Percentiles rank a stretch among this genome's conserved stretches.
phyloP scores from a whole-genome alignment of 2,888 invertebrate species.

The Drosophila greeni region DNA sequence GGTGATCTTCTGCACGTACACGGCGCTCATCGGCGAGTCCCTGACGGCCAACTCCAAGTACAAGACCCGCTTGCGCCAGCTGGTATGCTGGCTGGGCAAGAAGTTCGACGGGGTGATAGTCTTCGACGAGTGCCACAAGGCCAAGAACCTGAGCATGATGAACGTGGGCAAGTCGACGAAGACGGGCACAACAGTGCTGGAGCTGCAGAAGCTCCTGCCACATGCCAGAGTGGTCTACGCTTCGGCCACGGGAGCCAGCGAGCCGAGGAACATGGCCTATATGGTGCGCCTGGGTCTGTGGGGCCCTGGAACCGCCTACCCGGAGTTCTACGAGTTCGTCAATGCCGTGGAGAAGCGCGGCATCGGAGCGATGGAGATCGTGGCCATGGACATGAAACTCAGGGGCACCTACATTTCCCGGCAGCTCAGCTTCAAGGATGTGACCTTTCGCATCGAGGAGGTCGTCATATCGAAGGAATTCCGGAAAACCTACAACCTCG shows the following conservation, averaged over 20 bases:
- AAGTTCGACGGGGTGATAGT: conserved; percentile 97
- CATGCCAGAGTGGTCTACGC: conserved; percentile 96
- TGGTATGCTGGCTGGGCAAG: conserved; percentile 98
- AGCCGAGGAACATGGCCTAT: conserved; percentile 99
- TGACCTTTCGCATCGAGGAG: conserved; percentile 97
- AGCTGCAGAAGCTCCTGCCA: conserved; percentile 95
- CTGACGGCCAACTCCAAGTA: conserved; percentile 87
- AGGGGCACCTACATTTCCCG: conserved; percentile 99
- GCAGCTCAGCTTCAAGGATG: conserved; percentile 98
- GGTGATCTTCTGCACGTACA: conserved; percentile 98
- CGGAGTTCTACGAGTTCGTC: conserved; percentile 96
- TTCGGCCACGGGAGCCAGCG: conserved; percentile 97
- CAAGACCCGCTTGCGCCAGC: conserved; percentile 94
- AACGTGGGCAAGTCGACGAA: conserved; percentile 98
- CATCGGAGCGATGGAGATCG: conserved; percentile 99
- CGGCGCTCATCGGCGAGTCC: conserved; percentile 98
- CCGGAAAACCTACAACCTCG: conserved; percentile 93
- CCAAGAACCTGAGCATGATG: conserved; percentile 97
- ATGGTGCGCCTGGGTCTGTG: conserved; percentile 99
- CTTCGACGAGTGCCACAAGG: conserved; percentile 99
- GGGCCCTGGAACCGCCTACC: conserved; percentile 98
- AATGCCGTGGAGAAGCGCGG: conserved; percentile 97
- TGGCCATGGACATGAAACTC: conserved; percentile 99
- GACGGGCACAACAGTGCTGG: conserved; percentile 96
- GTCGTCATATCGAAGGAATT: conserved; percentile 92